Percentiles rank a stretch among this genome's conserved stretches.
Evolutionary conservation across 2,888 invertebrate species (phyloP).

Genomic region (Chloroclysta siterata): DNA sequence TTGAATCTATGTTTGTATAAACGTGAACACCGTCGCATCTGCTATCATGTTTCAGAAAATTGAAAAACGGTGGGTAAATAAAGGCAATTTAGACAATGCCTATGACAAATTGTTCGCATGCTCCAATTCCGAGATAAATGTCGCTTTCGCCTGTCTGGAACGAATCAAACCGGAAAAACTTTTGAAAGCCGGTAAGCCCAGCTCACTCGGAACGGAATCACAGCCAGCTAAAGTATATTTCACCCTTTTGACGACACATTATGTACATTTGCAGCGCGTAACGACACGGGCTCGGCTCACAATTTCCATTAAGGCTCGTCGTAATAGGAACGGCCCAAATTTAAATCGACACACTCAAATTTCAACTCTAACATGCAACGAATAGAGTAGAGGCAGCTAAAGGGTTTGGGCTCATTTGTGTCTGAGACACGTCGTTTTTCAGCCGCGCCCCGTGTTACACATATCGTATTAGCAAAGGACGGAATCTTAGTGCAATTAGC

Average conservation of each 20-base stretch:
- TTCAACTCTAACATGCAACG: slow-evolving; percentile 52
- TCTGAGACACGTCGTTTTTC: slow-evolving; percentile 48
- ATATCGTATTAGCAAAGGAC: slow-evolving; percentile 83
- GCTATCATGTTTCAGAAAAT: slow-evolving; percentile 13
- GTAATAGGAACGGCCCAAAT: slow-evolving; percentile 68
- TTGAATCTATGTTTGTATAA: not conserved
- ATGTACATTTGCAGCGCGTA: slow-evolving; percentile 83
- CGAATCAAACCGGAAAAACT: slow-evolving; percentile 71
- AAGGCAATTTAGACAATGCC: slow-evolving; percentile 28
- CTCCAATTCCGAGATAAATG: slow-evolving; percentile 44
- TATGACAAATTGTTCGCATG: slow-evolving; percentile 33
- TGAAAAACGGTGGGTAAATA: slow-evolving; percentile 19
- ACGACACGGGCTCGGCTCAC: slow-evolving; percentile 82
- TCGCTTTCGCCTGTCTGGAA: slow-evolving; percentile 57
- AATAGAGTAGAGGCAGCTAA: slow-evolving; percentile 46
- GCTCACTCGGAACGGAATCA: slow-evolving; percentile 75
- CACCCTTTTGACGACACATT: slow-evolving; percentile 85
- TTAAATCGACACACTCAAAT: slow-evolving; percentile 51
- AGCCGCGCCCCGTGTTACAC: slow-evolving; percentile 77
- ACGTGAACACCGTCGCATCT: not conserved
- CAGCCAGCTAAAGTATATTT: slow-evolving; percentile 81
- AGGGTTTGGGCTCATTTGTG: slow-evolving; percentile 52
- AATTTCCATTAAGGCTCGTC: slow-evolving; percentile 79
- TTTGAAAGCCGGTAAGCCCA: slow-evolving; percentile 72
- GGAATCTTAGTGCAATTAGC: slow-evolving; percentile 84